A percentile compares a stretch with the other conserved stretches of the same genome.
Conservation (phyloP, 1,140 invertebrate species). For the Trichonephila clavipes region DNA sequence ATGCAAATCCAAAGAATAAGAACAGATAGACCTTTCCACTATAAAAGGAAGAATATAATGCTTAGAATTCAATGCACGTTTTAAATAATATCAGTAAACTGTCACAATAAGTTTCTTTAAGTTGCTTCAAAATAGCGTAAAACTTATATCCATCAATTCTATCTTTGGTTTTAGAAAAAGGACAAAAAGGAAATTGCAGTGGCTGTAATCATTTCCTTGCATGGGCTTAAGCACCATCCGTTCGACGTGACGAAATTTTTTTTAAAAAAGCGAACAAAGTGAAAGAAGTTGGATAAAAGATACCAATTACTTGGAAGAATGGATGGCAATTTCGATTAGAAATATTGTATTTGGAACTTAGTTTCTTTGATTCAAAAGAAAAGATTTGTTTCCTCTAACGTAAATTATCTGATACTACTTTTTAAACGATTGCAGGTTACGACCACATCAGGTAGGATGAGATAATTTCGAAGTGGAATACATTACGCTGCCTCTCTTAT, state of each 20-base stretch:
- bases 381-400: background rate
- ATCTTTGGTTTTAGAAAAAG: background rate
- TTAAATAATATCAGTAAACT: background rate
- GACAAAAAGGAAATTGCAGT: background rate
- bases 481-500: no score
- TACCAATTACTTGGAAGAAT: constrained; percentile 7
- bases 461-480: background rate
- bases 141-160: constrained; percentile 1
- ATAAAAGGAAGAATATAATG: background rate
- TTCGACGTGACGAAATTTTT: background rate
- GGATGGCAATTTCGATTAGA: background rate
- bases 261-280: background rate
- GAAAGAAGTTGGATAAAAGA: background rate
- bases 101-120: background rate
- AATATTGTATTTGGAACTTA: background rate
- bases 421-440: background rate
- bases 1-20: background rate
- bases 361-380: background rate
- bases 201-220: background rate
- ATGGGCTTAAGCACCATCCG: background rate
- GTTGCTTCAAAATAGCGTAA: background rate
- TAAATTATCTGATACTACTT: background rate
- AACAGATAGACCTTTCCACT: background rate
- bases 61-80: background rate
- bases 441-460: background rate